Evolutionary conservation across 2,113 vertebrate genomes (phyloP), one percentile per base, ranked within the genome.

Genomic region (Scatophagus argus): DNA sequence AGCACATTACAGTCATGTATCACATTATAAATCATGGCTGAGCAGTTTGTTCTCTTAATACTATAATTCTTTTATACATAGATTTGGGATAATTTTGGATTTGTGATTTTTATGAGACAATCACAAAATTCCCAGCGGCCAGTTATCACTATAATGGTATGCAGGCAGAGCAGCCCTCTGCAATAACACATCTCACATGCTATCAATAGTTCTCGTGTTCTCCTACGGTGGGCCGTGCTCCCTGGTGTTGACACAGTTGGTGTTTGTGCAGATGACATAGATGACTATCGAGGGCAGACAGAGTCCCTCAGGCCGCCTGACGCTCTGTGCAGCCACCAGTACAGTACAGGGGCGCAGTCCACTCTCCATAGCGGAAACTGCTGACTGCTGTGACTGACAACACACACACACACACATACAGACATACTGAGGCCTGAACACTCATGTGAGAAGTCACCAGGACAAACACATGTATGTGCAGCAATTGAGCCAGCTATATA

Each of bases 191-290:
- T 34, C 46, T 66, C 60, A 13, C 65, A 52, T 79, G 77, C 71
- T 73, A 85, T 84, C 60, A 72, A 64, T 88, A 82, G 72, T 29
- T 29, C 46, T 61, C 5, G 19, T 54, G 46, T 74, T 81, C 78
- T 74, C 63, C 39, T 44, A 61, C 14, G 8, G 44, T 47, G 67
- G 66, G 44, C 74, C 3, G 32, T n/a, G 61, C 61, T 76, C 64
- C 43, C 82, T 49, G 43, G 5, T 93, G 88, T 93, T 93, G 85
- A 90, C 85, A 92, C 92, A 93, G 93, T 88, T 92, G 92, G 89
- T 89, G 88, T 91, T 92, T 90, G 58, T 87, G 72, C 82, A 82
- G 76, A 90, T 76, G 87, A 88, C 76, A 83, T 59, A 49, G 83
- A 84, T 87, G 83, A 52, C 67, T 75, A 83, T 88, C 82, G 82